phyloP scores from a whole-genome alignment of 1,140 invertebrate genomes.

The Drosophila asahinai region DNA sequence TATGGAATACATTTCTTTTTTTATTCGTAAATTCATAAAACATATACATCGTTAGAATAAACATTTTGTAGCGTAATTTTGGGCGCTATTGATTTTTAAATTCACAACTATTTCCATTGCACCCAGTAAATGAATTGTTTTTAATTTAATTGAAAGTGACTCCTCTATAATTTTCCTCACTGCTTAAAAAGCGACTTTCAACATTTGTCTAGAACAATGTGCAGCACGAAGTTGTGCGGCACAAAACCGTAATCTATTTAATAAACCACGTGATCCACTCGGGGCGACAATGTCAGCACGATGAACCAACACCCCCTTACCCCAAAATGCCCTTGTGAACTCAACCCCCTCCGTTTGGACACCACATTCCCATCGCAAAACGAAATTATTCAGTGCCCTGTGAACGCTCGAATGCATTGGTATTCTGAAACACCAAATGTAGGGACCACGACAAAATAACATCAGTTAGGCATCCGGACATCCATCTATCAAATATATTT shows the following conservation, averaged over 20 bases:
- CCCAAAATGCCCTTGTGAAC: neutral
- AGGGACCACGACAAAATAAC: conserved; percentile 21
- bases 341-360: neutral
- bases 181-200: neutral
- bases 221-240: conserved; percentile 49
- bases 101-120: too few relatives aligned
- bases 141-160: too few relatives aligned
- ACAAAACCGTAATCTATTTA: conserved; percentile 79
- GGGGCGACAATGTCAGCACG: conserved; percentile 59
- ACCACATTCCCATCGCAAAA: conserved; percentile 12
- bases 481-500: conserved; percentile 37
- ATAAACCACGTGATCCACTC: conserved; percentile 68
- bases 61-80: too few relatives aligned
- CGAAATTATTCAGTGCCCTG: conserved; percentile 57
- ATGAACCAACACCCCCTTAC: conserved; percentile 28
- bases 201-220: conserved; percentile 49
- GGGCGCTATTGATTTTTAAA: too few relatives aligned
- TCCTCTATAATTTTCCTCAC: neutral
- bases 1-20: too few relatives aligned
- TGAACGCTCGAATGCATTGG: conserved; percentile 51
- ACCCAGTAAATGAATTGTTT: too few relatives aligned
- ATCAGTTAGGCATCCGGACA: conserved; percentile 20
- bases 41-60: too few relatives aligned
- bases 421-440: conserved; percentile 31
- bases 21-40: too few relatives aligned